Evolutionary conservation across 2,113 vertebrate genomes (phyloP).

Genomic region (Ahaetulla prasina): DNA sequence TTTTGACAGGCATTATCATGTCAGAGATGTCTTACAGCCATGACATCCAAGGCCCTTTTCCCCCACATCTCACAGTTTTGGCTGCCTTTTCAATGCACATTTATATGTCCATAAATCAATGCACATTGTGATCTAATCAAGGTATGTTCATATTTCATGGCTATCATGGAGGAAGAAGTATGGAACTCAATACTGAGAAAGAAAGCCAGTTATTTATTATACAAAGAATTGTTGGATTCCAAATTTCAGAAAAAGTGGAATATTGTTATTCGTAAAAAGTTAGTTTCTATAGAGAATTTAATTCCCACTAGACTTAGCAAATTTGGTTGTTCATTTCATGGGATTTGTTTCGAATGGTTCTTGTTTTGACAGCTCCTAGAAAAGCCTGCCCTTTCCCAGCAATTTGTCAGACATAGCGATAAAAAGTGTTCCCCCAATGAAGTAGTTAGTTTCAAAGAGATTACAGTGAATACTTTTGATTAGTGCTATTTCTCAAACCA

Average conservation of each 20-base stretch:
- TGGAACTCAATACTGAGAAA: background rate
- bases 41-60: background rate
- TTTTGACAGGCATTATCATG: background rate
- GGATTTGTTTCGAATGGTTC: background rate
- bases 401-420: background rate
- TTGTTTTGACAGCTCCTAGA: background rate
- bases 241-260: background rate
- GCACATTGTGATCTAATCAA: background rate
- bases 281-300: background rate
- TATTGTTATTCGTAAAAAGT: background rate
- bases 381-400: background rate
- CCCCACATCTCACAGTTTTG: background rate
- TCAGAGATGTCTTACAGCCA: background rate
- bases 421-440: background rate
- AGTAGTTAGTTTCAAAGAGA: background rate
- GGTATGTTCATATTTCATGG: background rate
- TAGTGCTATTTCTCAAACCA: background rate
- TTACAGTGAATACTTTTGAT: background rate
- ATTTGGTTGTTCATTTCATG: background rate
- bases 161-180: background rate
- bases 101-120: background rate
- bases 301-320: background rate
- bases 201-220: background rate
- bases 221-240: too few relatives aligned
- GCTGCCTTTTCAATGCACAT: background rate